phyloP scores from a whole-genome alignment of 1,140 invertebrate species.

The Nymphalis io region DNA sequence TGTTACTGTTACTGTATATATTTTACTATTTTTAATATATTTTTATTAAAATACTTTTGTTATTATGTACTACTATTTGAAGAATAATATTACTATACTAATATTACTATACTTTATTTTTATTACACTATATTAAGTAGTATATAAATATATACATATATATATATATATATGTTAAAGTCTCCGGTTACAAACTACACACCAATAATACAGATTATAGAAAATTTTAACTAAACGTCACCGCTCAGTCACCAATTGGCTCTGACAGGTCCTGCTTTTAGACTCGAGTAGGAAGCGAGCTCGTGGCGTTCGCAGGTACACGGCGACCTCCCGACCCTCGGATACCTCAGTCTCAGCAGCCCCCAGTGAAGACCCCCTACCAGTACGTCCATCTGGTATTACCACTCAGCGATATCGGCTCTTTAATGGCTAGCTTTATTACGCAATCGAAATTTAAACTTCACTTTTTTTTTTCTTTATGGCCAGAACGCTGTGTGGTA shows the following conservation, averaged over 20 bases:
- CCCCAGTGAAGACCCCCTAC: conserved; percentile 74
- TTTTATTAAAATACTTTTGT: too few relatives aligned
- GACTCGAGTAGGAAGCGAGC: conserved; percentile 73
- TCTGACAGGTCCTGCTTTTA: conserved; percentile 78
- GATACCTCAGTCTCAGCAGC: conserved; percentile 76
- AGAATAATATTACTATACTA: too few relatives aligned
- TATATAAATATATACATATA: too few relatives aligned
- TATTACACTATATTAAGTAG: too few relatives aligned
- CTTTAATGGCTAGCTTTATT: conserved; percentile 9
- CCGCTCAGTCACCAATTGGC: conserved; percentile 65
- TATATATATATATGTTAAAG: too few relatives aligned
- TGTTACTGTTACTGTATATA: too few relatives aligned
- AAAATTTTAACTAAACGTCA: conserved; percentile 27
- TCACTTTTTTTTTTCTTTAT: conserved; percentile 17
- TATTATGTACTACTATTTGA: too few relatives aligned
- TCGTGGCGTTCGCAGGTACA: conserved; percentile 68
- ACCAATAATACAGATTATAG: conserved; percentile 24
- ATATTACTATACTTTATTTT: too few relatives aligned
- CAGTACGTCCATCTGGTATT: conserved; percentile 67
- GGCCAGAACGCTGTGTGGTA: conserved; percentile 67
- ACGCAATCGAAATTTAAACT: not conserved
- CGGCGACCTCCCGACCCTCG: conserved; percentile 71
- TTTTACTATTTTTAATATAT: too few relatives aligned
- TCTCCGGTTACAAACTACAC: conserved; percentile 13
- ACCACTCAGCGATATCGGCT: conserved; percentile 63